Conservation (phyloP, 2,888 invertebrate genomes). For the Spisula subtruncata region DNA sequence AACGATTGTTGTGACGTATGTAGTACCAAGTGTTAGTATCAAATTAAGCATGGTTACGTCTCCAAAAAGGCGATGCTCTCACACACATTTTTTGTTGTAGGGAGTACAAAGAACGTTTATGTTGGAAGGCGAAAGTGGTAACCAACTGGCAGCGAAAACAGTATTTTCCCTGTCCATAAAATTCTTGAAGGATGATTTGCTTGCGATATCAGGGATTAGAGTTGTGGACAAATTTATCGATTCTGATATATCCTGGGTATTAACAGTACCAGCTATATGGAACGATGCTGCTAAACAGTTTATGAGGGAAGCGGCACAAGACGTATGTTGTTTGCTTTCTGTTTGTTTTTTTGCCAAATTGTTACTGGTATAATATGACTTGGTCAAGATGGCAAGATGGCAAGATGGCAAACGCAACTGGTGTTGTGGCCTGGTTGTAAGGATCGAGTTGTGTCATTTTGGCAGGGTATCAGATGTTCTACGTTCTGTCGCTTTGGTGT, state of each 20-base stretch:
- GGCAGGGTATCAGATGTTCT: too few species aligned
- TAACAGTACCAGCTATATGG: slow-evolving; percentile 58
- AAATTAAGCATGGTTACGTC: too few species aligned
- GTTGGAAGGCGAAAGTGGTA: slow-evolving; percentile 41
- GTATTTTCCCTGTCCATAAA: slow-evolving; percentile 39
- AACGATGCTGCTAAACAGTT: slow-evolving; percentile 57
- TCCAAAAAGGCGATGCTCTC: too few species aligned
- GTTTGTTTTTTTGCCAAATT: too few species aligned
- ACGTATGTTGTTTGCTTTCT: slow-evolving; percentile 10
- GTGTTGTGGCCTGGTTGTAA: too few species aligned
- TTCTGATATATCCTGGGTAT: slow-evolving; percentile 47
- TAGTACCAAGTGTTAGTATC: too few species aligned
- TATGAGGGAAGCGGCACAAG: slow-evolving; percentile 51
- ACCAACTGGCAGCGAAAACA: slow-evolving; percentile 38
- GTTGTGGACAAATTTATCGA: slow-evolving; percentile 24
- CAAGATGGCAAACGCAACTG: too few species aligned
- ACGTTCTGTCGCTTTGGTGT: too few species aligned
- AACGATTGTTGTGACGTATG: too few species aligned
- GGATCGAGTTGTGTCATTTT: too few species aligned
- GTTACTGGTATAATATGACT: too few species aligned
- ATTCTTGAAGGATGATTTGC: slow-evolving; percentile 44
- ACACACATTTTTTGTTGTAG: slow-evolving; percentile 3
- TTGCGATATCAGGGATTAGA: slow-evolving; percentile 38
- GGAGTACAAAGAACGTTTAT: slow-evolving; percentile 28
- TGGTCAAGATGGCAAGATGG: too few species aligned